Conservation (phyloP, 2,113 vertebrate genomes). For the Pogonocichla stellata region DNA sequence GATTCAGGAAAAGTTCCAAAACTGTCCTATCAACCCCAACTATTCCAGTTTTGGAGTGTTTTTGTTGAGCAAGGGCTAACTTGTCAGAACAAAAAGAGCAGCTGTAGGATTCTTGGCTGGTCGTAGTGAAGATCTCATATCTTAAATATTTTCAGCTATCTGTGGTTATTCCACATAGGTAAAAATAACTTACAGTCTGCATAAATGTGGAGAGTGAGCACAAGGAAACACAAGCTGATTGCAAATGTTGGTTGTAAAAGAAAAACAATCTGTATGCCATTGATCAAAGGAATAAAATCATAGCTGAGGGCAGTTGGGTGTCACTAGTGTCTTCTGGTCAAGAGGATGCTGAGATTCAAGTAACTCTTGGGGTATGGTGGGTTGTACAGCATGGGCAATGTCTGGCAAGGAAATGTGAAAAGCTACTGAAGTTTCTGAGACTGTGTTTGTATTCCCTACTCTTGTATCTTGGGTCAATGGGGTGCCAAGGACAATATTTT, state of each 20-base stretch:
- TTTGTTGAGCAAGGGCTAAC: not conserved
- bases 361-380: not conserved
- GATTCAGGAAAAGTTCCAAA: not conserved
- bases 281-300: not conserved
- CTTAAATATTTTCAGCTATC: constrained; percentile 27
- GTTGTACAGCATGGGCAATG: not conserved
- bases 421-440: not conserved
- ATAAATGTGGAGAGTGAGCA: not conserved
- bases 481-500: constrained; percentile 38
- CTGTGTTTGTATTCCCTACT: not conserved
- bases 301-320: not conserved
- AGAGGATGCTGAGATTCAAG: not conserved
- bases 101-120: not conserved
- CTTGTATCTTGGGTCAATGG: not conserved
- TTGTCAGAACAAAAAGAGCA: not conserved
- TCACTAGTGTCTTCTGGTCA: not conserved
- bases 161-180: constrained; percentile 19
- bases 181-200: not conserved
- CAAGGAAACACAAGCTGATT: not conserved
- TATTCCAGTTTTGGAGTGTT: not conserved
- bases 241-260: not conserved
- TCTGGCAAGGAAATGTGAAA: not conserved
- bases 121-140: not conserved
- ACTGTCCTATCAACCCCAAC: not conserved
- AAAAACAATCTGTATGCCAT: not conserved